These are phyloP conservation scores for Amblyopsis rosae DNA, from an alignment of 2,113 vertebrate species.

Conservation along the genomic window DNA sequence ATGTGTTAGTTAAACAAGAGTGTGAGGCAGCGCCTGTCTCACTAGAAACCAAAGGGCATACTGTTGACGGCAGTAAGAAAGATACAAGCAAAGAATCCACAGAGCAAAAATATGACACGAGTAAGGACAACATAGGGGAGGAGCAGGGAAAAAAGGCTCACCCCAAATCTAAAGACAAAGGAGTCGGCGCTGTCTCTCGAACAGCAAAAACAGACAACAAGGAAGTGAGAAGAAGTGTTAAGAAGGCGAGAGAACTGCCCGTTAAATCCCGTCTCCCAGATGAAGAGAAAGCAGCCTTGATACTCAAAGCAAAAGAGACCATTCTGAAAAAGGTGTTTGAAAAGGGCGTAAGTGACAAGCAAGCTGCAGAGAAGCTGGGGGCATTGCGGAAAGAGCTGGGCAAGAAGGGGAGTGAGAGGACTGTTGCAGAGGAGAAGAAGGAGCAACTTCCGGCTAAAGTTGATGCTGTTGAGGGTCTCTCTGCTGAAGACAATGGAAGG, in stretches of 20 bases:
- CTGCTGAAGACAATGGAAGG: background rate
- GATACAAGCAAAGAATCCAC: background rate
- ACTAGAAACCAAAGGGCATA: background rate
- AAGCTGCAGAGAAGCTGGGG: slow-evolving; percentile 71
- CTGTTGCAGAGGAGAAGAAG: background rate
- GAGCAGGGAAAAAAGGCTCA: slow-evolving; percentile 1
- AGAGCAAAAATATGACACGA: slow-evolving; percentile 13
- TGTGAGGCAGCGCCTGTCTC: slow-evolving; percentile 3
- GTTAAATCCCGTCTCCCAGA: slow-evolving; percentile 51
- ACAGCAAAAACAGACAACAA: slow-evolving; percentile 20
- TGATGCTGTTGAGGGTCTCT: background rate
- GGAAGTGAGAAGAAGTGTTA: slow-evolving; percentile 43
- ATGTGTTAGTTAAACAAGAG: slow-evolving; percentile 10
- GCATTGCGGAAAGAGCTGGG: slow-evolving; percentile 57
- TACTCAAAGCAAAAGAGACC: slow-evolving; percentile 76
- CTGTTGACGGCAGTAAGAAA: slow-evolving; percentile 17
- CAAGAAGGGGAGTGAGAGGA: slow-evolving; percentile 49
- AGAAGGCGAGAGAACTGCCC: slow-evolving; percentile 35
- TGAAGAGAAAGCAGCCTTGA: slow-evolving; percentile 66
- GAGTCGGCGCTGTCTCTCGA: slow-evolving; percentile 26
- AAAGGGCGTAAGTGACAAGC: slow-evolving; percentile 68
- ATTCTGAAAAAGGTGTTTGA: slow-evolving; percentile 77
- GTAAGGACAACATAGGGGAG: slow-evolving; percentile 14
- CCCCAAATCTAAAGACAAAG: slow-evolving; percentile 10
- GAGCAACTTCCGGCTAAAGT: background rate